Conservation (phyloP, 2,888 invertebrate genomes). For the Hirtodrosophila histrioides region DNA sequence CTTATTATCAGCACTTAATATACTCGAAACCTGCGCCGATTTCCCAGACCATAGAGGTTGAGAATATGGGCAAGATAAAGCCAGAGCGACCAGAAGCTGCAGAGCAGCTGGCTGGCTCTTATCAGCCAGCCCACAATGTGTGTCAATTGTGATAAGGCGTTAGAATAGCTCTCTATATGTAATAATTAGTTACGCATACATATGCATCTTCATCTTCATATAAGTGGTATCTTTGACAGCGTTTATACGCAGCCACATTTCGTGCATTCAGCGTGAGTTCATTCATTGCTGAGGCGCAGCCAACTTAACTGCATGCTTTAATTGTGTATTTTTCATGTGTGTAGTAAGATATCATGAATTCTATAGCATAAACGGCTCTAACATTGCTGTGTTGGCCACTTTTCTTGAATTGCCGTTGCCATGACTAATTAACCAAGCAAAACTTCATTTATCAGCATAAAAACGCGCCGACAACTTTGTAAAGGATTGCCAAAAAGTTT, state of each 20-base stretch:
- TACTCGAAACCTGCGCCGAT: slow-evolving; percentile 1
- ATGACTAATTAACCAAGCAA: slow-evolving; percentile 71
- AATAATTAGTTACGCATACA: slow-evolving; percentile 7
- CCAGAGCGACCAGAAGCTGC: slow-evolving; percentile 40
- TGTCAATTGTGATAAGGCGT: slow-evolving; percentile 66
- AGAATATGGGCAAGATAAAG: not conserved
- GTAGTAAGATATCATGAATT: no score
- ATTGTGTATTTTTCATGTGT: no score
- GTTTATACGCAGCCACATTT: no score
- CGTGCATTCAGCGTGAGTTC: no score
- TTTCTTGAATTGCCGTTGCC: slow-evolving; percentile 38
- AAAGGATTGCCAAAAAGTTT: slow-evolving; percentile 60
- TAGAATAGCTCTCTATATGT: slow-evolving; percentile 27
- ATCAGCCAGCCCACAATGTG: slow-evolving; percentile 56
- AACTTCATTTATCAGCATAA: slow-evolving; percentile 70
- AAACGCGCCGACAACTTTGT: slow-evolving; percentile 74
- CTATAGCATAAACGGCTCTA: not conserved
- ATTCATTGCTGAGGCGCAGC: no score
- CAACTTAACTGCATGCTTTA: no score
- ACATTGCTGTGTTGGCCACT: not conserved
- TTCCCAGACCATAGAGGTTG: not conserved
- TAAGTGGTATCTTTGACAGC: no score
- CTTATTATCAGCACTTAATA: slow-evolving; percentile 2
- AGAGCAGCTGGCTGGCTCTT: slow-evolving; percentile 28
- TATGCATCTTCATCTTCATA: not conserved